Base-by-base conservation (phyloP, 2,888 invertebrate species). In the Patella caerulea region DNA sequence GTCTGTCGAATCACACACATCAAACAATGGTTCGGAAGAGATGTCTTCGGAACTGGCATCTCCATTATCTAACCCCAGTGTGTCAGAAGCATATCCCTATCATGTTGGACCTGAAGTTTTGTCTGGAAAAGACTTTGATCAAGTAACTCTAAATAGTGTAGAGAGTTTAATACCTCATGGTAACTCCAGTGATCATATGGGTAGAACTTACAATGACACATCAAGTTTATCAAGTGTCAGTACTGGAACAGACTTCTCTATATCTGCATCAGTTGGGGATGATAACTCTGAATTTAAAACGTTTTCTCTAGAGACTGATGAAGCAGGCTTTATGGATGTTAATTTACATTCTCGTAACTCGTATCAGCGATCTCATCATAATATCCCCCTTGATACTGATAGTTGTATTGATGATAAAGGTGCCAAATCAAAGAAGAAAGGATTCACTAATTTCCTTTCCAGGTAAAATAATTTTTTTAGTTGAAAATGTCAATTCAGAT, bases 181-280 rank as follows among this genome's bases (percentile, higher is more conserved):
- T 45, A 78, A 83, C 76, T 84, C 84, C 11, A 82, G 83, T 79
- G 87, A 86, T 79, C 86, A 86, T 3, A 78, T 86, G 65, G 69
- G 84, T 17, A 74, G 86, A 78, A 82, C 85, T 59, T 87, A 86
- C 77, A 86, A 85, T 77, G 88, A 88, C 83, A 86, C 86, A 71
- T 88, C 90, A 69, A 90, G 90, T 86, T 84, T 90, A 77, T 90
- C 90, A 55, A 90, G 89, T 84, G 77, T 90, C 45, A 90, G 90
- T 78, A 89, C 89, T 73, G 87, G 87, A 34, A 90, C 89, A 56
- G 90, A 89, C 74, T 87, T 89, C 78, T 90, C 89, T 52, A 83
- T 87, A 52, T 89, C 89, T 11, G 87, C 87, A 7, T 88, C 89
- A 19, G 77, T 86, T 15, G 86, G 85, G 74, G 90, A 89, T 56